Percentiles rank a stretch among this genome's conserved stretches.
Evolutionary conservation across 2,113 vertebrate species (phyloP).

Genomic region (Procavia capensis): DNA sequence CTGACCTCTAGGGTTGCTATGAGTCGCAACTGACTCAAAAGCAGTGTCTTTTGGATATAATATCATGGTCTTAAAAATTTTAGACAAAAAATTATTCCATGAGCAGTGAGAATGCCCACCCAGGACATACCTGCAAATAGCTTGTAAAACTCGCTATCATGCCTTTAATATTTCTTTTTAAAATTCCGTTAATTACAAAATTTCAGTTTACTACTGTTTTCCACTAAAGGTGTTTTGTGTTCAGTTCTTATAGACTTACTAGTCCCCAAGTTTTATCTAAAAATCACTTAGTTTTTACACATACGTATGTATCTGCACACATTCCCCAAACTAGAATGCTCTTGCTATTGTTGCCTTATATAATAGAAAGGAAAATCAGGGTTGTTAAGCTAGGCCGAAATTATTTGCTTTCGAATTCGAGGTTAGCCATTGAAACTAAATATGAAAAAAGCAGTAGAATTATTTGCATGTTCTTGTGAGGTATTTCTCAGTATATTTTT

Average conservation of each 20-base stretch:
- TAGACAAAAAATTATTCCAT: not conserved
- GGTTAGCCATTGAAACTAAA: not conserved
- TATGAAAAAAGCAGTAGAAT: not conserved
- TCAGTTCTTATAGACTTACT: not conserved
- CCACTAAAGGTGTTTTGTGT: not conserved
- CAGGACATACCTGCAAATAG: not conserved
- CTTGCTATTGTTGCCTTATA: not conserved
- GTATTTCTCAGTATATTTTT: not conserved
- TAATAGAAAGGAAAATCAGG: not conserved
- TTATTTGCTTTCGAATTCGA: not conserved
- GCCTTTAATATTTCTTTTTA: not conserved
- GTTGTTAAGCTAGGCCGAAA: not conserved
- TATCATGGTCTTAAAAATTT: not conserved
- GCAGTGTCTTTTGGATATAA: not conserved
- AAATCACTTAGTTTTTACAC: not conserved
- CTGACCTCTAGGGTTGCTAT: too few relatives aligned
- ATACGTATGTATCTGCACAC: not conserved
- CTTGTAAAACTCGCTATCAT: not conserved
- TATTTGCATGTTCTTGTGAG: not conserved
- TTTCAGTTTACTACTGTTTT: not conserved
- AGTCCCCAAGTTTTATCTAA: not conserved
- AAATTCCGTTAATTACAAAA: not conserved
- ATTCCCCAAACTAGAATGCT: not conserved
- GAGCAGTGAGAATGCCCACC: not conserved
- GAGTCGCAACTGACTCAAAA: too few relatives aligned